Evolutionary conservation across 1,140 invertebrate genomes (phyloP).

Genomic region (Hyphantria cunea): DNA sequence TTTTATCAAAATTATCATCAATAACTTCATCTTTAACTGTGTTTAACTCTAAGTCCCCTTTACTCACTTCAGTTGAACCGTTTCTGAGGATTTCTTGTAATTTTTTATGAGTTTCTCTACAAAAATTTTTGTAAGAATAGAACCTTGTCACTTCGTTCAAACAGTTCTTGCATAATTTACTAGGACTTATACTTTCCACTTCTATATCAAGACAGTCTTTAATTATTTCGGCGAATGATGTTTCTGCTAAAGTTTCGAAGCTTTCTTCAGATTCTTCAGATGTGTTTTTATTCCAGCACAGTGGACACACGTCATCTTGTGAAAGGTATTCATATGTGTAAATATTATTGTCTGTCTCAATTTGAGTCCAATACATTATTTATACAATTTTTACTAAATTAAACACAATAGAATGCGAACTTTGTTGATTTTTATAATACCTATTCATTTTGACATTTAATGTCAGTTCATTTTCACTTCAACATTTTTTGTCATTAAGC

Average conservation of each 20-base stretch:
- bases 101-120: constrained; percentile 51
- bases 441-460: background rate
- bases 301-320: constrained; percentile 58
- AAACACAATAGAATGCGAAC: background rate
- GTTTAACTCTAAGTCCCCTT: constrained; percentile 16
- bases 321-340: constrained; percentile 64
- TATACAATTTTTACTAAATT: background rate
- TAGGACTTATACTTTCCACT: constrained; percentile 38
- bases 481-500: too few species aligned
- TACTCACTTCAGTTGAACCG: background rate
- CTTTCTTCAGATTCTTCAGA: constrained; percentile 37
- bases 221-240: constrained; percentile 43
- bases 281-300: constrained; percentile 58
- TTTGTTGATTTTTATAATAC: constrained; percentile 15
- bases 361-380: constrained; percentile 32
- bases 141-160: constrained; percentile 51
- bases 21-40: constrained; percentile 29
- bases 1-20: constrained; percentile 29
- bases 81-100: constrained; percentile 46
- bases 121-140: constrained; percentile 54
- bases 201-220: constrained; percentile 58
- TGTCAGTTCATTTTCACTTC: background rate
- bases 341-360: constrained; percentile 33
- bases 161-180: constrained; percentile 54
- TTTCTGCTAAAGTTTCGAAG: constrained; percentile 17